Conservation (phyloP, 2,113 vertebrate species). For the Thalassoma bifasciatum region DNA sequence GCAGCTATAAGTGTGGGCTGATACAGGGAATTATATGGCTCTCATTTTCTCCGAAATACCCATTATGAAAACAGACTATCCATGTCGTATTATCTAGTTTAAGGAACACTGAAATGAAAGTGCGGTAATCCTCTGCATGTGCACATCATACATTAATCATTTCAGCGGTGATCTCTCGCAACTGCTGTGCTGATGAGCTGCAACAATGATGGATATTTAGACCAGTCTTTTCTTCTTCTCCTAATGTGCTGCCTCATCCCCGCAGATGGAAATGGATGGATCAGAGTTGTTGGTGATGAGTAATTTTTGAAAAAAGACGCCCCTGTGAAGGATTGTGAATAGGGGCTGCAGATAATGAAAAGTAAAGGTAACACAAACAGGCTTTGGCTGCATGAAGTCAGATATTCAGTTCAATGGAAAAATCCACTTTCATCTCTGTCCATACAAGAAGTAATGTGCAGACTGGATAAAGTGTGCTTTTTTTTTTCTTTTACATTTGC, state of each 20-base stretch:
- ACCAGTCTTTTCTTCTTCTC: constrained; percentile 39
- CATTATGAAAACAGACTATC: constrained; percentile 14
- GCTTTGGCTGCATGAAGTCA: neutral
- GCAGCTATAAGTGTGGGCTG: neutral
- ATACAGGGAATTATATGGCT: constrained; percentile 13
- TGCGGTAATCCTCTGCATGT: constrained; percentile 6
- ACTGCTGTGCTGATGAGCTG: constrained; percentile 52
- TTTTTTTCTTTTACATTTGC: constrained; percentile 31
- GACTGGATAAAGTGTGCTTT: constrained; percentile 1
- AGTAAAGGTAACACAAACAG: constrained; percentile 9
- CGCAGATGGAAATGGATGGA: constrained; percentile 21
- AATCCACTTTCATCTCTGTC: neutral
- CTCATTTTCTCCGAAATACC: constrained; percentile 8
- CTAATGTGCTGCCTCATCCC: constrained; percentile 27
- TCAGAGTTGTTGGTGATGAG: neutral
- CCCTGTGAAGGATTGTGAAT: constrained; percentile 8
- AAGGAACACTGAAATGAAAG: neutral
- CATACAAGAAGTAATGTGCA: neutral
- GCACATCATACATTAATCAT: constrained; percentile 34
- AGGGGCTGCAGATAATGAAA: constrained; percentile 25
- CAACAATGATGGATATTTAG: constrained; percentile 46
- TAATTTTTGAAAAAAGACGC: constrained; percentile 1
- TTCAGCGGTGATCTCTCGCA: constrained; percentile 17
- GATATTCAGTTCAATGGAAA: neutral
- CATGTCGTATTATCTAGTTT: constrained; percentile 16